Base-by-base conservation (phyloP, 1,140 invertebrate species). In the Cotesia typhae region DNA sequence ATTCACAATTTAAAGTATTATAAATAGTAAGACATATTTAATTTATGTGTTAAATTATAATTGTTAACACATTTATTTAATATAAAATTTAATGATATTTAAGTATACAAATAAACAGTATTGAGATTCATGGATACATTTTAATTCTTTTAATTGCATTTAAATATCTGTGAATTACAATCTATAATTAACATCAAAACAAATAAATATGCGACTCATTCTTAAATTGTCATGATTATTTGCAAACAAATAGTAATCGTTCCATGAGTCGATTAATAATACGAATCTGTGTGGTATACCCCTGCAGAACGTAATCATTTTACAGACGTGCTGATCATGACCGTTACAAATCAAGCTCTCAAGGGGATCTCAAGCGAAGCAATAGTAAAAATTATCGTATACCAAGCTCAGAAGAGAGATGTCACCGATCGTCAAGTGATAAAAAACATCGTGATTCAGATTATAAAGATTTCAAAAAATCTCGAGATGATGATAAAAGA, bases 221-320 rank as follows among this genome's bases (percentile, higher is more conserved):
- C 3, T 64, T 14, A 28, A 65, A 57, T 55, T 55, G 69, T 14
- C n/a, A 38, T 14, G 59, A 61, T 53, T 52, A n/a, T 69, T 66
- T 20, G 51, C 7, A 36, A 53, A 60, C n/a, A 70, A 57, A 53
- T 52, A 36, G 41, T 47, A 74, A 72, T 74, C 68, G 61, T 74
- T 57, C 65, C 70, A 38, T 74, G 76, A 81, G 76, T 77, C 80
- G 73, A 83, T 78, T 86, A 87, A 87, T 87, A 87, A 87, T 84
- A 82, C 80, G 81, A 84, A 87, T 86, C 86, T 87, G 85, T 87
- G 86, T 87, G 86, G 86, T 87, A 83, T 85, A 87, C 79, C 84
- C 82, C 86, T 85, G 84, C 85, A 87, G 86, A 87, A 86, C 83
- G 83, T 87, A 87, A 86, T 87, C 82, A 78, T 87, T 85, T 87